Conservation (phyloP, 2,113 vertebrate species). For the Agapornis roseicollis region DNA sequence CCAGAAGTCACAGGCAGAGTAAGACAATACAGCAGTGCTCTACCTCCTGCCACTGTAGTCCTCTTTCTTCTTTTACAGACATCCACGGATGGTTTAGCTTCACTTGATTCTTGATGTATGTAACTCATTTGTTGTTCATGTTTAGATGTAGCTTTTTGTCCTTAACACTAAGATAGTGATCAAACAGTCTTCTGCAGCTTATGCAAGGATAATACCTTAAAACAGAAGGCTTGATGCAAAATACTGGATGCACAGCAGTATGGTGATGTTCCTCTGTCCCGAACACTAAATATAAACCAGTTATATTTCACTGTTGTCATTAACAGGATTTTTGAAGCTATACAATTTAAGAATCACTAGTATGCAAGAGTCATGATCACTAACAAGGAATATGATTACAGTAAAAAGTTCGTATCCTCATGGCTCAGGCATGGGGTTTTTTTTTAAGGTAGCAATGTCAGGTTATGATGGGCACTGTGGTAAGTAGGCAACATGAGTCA, state of each 20-base stretch:
- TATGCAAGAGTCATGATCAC: not conserved
- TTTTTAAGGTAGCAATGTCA: not conserved
- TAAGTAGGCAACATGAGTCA: rapidly evolving
- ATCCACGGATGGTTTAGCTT: not conserved
- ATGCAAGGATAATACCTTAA: not conserved
- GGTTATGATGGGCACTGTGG: not conserved
- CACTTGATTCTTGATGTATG: not conserved
- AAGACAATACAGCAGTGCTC: not conserved
- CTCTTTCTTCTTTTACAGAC: not conserved
- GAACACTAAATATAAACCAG: not conserved
- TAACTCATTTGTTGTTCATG: not conserved
- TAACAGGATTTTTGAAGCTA: not conserved
- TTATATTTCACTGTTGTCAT: not conserved
- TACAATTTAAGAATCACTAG: not conserved
- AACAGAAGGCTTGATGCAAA: not conserved
- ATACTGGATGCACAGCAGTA: not conserved
- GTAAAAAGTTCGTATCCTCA: not conserved
- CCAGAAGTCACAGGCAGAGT: not conserved
- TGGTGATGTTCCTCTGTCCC: not conserved
- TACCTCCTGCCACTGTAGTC: not conserved
- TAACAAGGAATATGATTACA: not conserved
- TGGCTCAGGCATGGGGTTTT: not conserved
- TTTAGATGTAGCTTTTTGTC: not conserved
- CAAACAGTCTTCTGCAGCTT: not conserved
- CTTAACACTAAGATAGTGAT: not conserved